Base-by-base conservation (phyloP, 2,888 invertebrate species). In the Lacanobia oleracea region DNA sequence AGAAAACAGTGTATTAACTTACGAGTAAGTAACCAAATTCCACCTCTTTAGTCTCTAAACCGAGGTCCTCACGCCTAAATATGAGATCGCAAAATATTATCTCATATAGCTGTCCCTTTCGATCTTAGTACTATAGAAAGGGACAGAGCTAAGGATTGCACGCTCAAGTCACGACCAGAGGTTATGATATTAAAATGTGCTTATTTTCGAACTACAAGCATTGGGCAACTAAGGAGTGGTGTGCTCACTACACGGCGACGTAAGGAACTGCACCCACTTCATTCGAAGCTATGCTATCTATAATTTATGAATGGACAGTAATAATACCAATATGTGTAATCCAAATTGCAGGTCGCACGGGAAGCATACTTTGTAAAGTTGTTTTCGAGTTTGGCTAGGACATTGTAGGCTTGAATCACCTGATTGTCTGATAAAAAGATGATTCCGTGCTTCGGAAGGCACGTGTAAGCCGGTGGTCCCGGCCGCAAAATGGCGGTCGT, bases 171-270 rank as follows among this genome's bases (percentile, higher is more conserved):
- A 94, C 93, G 94, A 91, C 78, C 83, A 75, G 86, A 81, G 90
- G 90, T 92, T 92, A 91, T 91, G 91, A 91, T 94, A 92, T 93
- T 93, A 93, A 93, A 93, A 93, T 93, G 88, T 91, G 91, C 90
- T 89, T 89, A 90, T 91, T 93, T 93, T 90, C 88, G 80, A 87
- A 91, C 87, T 88, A 88, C 87, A 87, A 82, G 84, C 87, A 89
- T 93, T 93, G 90, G 81, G 91, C 86, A 93, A 93, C 86, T 77
- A 85, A 87, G 93, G 93, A 91, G 93, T 91, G 93, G 91, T 88
- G 86, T 84, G 67, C 77, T 80, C 81, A 71, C 66, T 78, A 84
- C 81, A 82, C 80, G 78, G 51, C 18, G 23, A 16, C 5, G 14
- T 60, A 48, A 73, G 67, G 68, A 50, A 12, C 14, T 53, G 16